Conservation (phyloP, 2,888 invertebrate genomes). For the Mechanitis messenoides region DNA sequence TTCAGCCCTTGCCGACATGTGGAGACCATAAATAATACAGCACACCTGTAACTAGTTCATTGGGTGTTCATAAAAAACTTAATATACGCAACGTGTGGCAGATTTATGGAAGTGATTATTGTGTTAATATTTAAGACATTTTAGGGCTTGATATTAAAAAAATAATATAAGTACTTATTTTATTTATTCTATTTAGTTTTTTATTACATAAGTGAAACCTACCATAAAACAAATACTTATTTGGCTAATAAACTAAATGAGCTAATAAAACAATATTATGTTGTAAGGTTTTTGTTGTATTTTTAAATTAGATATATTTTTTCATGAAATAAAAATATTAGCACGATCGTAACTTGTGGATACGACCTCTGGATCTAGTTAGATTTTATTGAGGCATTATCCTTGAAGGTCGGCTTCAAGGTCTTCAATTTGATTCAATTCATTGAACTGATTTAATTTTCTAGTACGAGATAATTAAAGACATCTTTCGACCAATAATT, state of each 20-base stretch:
- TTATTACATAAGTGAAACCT: no score
- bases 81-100: conserved; percentile 47
- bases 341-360: background rate
- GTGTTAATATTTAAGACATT: background rate
- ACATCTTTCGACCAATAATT: conserved; percentile 12
- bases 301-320: background rate
- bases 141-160: no score
- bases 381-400: conserved; percentile 15
- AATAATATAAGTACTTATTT: no score
- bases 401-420: conserved; percentile 20
- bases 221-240: no score
- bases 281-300: background rate
- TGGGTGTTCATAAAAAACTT: conserved; percentile 64
- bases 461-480: conserved; percentile 21
- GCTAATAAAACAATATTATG: no score
- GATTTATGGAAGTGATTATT: conserved; percentile 43
- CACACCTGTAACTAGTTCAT: conserved; percentile 67
- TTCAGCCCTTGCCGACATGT: conserved; percentile 60
- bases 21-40: conserved; percentile 59
- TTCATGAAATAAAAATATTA: background rate
- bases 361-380: background rate
- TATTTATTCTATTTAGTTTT: no score
- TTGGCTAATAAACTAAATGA: no score
- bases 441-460: conserved; percentile 29
- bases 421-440: conserved; percentile 26